Conservation (phyloP, 2,797 vertebrate genomes). For the Antennarius maculatus region DNA sequence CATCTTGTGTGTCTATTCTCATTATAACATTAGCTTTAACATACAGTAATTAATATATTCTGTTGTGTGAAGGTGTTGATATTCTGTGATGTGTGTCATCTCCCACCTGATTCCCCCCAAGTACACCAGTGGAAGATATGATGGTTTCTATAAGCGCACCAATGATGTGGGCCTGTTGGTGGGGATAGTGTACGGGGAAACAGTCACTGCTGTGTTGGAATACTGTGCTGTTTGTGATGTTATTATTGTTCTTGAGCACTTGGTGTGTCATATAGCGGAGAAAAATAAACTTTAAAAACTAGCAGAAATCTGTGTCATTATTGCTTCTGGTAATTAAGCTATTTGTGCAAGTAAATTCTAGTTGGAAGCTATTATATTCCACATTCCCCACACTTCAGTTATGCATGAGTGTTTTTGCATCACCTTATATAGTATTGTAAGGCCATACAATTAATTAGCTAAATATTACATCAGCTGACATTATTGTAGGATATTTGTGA, state of each 20-base stretch:
- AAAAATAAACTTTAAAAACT: conserved; percentile 68
- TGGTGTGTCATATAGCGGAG: conserved; percentile 86
- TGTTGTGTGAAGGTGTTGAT: conserved; percentile 71
- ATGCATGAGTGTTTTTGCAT: not conserved
- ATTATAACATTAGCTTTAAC: conserved; percentile 75
- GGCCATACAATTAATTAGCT: not conserved
- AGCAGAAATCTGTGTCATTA: conserved; percentile 23
- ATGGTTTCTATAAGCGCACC: conserved; percentile 42
- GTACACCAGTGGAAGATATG: conserved; percentile 32
- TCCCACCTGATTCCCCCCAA: conserved; percentile 36
- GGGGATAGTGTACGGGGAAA: conserved; percentile 58
- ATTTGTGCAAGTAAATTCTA: not conserved
- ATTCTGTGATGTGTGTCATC: conserved; percentile 73
- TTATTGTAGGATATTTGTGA: not conserved
- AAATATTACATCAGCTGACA: not conserved
- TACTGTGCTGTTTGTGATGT: conserved; percentile 82
- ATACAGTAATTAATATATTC: conserved; percentile 57
- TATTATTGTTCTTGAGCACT: conserved; percentile 84
- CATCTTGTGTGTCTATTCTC: conserved; percentile 61
- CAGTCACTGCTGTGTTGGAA: conserved; percentile 75
- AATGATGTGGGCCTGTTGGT: conserved; percentile 53
- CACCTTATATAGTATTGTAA: not conserved
- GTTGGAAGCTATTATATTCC: not conserved
- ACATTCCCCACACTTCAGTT: too few relatives aligned
- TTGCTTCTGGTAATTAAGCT: not conserved